These are phyloP conservation scores for Limanda limanda DNA, from an alignment of 2,113 vertebrate genomes.

Conservation along the genomic window DNA sequence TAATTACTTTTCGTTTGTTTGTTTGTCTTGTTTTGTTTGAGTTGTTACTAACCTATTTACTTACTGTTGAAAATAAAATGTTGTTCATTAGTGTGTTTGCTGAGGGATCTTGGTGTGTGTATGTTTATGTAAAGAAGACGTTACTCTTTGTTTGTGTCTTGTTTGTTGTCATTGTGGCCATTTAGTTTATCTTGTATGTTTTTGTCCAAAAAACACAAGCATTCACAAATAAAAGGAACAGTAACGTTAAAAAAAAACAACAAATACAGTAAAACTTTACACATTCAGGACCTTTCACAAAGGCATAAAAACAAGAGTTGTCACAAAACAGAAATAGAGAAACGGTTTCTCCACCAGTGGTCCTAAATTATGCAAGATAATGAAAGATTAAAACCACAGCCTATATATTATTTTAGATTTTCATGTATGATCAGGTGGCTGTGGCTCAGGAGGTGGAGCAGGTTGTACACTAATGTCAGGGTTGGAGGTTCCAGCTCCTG, in stretches of 20 bases:
- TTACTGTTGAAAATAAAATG: constrained; percentile 34
- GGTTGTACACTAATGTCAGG: not conserved
- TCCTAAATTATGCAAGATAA: not conserved
- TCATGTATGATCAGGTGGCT: not conserved
- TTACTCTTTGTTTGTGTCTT: not conserved
- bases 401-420: not conserved
- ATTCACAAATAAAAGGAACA: constrained; percentile 7
- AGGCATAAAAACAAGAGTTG: not conserved
- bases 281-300: not conserved
- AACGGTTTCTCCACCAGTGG: not conserved
- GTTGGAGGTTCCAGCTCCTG: not conserved
- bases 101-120: not conserved
- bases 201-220: not conserved
- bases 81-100: constrained; percentile 16
- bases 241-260: too few species aligned
- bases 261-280: constrained; percentile 1
- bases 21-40: constrained; percentile 43
- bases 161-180: not conserved
- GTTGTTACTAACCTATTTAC: constrained; percentile 45
- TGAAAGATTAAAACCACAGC: not conserved
- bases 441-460: not conserved
- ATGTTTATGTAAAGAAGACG: constrained; percentile 5
- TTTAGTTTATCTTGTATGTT: not conserved
- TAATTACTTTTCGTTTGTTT: constrained; percentile 16
- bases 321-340: not conserved